Evolutionary conservation across 2,888 invertebrate genomes (phyloP), one percentile per base, ranked within the genome.

Genomic region (Agapetus fuscipes): DNA sequence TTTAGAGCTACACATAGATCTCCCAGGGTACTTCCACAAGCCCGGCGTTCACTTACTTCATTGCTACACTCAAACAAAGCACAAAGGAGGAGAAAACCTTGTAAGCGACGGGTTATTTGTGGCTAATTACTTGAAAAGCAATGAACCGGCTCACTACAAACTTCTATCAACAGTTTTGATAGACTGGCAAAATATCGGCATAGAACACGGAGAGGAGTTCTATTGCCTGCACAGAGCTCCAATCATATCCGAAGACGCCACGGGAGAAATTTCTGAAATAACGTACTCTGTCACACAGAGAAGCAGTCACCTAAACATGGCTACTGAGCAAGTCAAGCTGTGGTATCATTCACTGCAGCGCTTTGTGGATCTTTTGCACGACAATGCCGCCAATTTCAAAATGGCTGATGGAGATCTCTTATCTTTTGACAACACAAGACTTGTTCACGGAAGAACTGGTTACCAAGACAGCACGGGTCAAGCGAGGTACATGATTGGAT

Each of bases 231-330:
- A 74, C 56, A 64, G 73, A 41, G 65, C 73, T 7, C 78, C 82
- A 1, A 72, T 82, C 17, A 73, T 83, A 45, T 73, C 75, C 41
- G 55, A 74, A 39, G 66, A 77, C 50, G 57, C 61, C 13, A 58
- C 66, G 34, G 76, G 74, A 9, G 61, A 72, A 28, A 66, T 82
- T 24, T 62, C 57, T 7, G 62, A 79, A 47, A 72, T 84, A 13
- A 80, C 79, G 53, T 81, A 80, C 56, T 84, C 83, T 36, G 74
- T 83, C 46, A 82, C 82, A 0, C 83, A 83, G 57, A 66, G 85
- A 46, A 80, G 82, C 41, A 81, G 78, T 46, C 68, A 74, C 44
- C 78, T 80, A 49, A 72, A 72, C 7, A 69, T 72, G 1, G 60
- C 74, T 0, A 58, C 79, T 16, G 68, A 74, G 11, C 50, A 66